phyloP scores from a whole-genome alignment of 2,888 invertebrate species.

The Megastigmus dorsalis region DNA sequence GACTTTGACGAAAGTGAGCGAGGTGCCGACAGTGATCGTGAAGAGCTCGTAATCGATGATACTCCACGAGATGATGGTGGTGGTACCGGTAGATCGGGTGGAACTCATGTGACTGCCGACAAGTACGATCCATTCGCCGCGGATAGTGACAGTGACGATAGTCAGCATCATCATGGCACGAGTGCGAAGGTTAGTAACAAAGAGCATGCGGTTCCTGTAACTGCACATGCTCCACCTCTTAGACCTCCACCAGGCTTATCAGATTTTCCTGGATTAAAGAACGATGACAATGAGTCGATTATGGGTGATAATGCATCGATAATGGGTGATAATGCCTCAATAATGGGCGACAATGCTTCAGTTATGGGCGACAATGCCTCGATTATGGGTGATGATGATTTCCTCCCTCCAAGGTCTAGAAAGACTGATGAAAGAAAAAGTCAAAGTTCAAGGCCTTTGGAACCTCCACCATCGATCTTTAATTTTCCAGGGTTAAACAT shows the following conservation, averaged over 20 bases:
- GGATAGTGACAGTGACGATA: slow-evolving; percentile 70
- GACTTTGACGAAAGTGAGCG: slow-evolving; percentile 72
- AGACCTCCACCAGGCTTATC: slow-evolving; percentile 58
- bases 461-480: slow-evolving; percentile 49
- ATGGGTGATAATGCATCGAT: slow-evolving; percentile 38
- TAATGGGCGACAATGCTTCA: slow-evolving; percentile 35
- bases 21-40: slow-evolving; percentile 71
- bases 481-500: slow-evolving; percentile 39
- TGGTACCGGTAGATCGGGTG: slow-evolving; percentile 32
- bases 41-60: slow-evolving; percentile 70
- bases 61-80: slow-evolving; percentile 65
- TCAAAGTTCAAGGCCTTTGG: slow-evolving; percentile 29
- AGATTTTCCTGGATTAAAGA: slow-evolving; percentile 57
- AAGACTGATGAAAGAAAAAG: neutral
- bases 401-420: neutral
- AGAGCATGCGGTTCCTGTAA: slow-evolving; percentile 3
- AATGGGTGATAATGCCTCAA: slow-evolving; percentile 32
- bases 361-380: slow-evolving; percentile 37
- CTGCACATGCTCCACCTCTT: slow-evolving; percentile 50
- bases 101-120: slow-evolving; percentile 55
- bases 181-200: neutral
- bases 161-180: slow-evolving; percentile 11
- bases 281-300: slow-evolving; percentile 47
- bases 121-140: slow-evolving; percentile 71
- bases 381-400: slow-evolving; percentile 25